Conservation (phyloP, 1,140 invertebrate genomes). For the Drosophila bipectinata region DNA sequence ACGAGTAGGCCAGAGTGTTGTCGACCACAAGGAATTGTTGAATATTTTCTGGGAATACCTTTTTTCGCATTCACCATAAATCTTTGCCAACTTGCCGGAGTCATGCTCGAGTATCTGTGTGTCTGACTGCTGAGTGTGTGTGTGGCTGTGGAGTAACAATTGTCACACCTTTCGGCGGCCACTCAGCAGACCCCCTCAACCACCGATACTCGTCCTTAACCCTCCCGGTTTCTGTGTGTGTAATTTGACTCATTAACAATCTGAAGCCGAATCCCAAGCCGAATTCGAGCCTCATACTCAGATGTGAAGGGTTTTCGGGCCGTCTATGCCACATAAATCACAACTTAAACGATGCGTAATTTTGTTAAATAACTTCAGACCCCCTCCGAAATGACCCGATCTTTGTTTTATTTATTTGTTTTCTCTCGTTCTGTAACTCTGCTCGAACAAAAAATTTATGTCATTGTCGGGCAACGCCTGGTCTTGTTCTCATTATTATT, state of each 20-base stretch:
- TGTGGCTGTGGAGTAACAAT: constrained; percentile 57
- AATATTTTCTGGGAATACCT: constrained; percentile 66
- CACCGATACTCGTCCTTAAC: not conserved
- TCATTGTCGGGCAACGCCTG: constrained; percentile 57
- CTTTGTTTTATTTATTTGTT: constrained; percentile 74
- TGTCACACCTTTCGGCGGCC: constrained; percentile 81
- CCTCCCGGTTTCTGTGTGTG: constrained; percentile 48
- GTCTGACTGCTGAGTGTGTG: constrained; percentile 28
- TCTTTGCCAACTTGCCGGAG: constrained; percentile 47
- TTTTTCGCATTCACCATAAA: constrained; percentile 66
- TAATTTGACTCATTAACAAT: constrained; percentile 83
- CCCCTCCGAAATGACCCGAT: constrained; percentile 25
- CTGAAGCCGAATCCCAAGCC: constrained; percentile 39
- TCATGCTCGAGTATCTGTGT: constrained; percentile 12
- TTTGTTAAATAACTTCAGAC: constrained; percentile 66
- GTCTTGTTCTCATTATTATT: constrained; percentile 12
- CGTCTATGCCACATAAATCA: constrained; percentile 78
- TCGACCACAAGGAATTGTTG: constrained; percentile 67
- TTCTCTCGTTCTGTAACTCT: constrained; percentile 15
- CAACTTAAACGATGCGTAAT: constrained; percentile 81
- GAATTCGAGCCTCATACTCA: constrained; percentile 27
- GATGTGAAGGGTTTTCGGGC: constrained; percentile 61
- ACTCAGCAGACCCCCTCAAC: constrained; percentile 58
- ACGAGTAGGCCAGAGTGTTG: constrained; percentile 17
- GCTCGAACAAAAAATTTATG: constrained; percentile 39